phyloP scores from a whole-genome alignment of 1,140 invertebrate species.

The Orchestia grillus region DNA sequence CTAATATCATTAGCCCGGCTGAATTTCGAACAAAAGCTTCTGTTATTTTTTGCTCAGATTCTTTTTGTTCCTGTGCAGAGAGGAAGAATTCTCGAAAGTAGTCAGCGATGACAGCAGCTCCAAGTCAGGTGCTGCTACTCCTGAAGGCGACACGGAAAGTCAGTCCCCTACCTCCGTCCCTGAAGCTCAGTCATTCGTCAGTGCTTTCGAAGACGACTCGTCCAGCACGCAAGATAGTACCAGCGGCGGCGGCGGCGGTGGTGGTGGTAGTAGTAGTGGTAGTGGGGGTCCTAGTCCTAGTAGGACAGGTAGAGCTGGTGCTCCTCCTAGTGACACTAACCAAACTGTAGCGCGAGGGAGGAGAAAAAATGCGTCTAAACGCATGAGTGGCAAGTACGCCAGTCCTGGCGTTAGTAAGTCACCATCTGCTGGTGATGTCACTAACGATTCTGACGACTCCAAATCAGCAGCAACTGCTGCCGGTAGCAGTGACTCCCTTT shows the following conservation, averaged over 20 bases:
- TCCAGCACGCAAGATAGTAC: constrained; percentile 17
- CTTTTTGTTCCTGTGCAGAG: background rate
- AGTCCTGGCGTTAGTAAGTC: background rate
- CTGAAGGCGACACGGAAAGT: constrained; percentile 10
- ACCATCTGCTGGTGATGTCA: background rate
- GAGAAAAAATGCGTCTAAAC: background rate
- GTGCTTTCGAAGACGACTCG: constrained; percentile 23
- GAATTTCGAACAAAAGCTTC: no score
- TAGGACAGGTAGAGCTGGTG: background rate
- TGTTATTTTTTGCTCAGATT: no score
- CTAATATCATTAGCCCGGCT: no score
- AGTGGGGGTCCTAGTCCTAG: no score
- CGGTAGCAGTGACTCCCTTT: background rate
- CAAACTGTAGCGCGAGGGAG: background rate
- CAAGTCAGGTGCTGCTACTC: background rate
- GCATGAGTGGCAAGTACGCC: background rate
- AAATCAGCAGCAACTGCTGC: constrained; percentile 19
- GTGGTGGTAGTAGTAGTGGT: background rate
- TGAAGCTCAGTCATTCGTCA: background rate
- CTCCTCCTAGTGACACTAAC: background rate
- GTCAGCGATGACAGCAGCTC: constrained; percentile 43
- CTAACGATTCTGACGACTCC: background rate
- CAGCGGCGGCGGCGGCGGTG: background rate
- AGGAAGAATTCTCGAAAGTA: constrained; percentile 4
- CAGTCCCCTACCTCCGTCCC: background rate